Evolutionary conservation across 2,113 vertebrate genomes (phyloP).

Genomic region (Podilymbus podiceps): DNA sequence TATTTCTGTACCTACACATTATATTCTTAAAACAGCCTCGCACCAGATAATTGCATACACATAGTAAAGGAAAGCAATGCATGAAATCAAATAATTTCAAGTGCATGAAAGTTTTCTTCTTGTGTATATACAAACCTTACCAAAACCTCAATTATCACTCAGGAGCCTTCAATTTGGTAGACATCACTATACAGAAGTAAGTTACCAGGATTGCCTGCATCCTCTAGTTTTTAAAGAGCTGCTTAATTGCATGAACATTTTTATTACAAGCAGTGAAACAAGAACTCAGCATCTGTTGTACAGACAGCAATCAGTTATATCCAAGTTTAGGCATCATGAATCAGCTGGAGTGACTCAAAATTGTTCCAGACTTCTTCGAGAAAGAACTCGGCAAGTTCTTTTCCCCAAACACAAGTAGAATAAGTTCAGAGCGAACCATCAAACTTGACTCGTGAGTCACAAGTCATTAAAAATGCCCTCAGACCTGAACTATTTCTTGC

Average conservation of each 20-base stretch:
- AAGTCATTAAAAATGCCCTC: neutral
- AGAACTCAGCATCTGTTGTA: neutral
- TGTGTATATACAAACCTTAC: neutral
- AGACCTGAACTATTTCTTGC: neutral
- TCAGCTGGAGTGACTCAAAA: conserved; percentile 39
- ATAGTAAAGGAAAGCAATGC: neutral
- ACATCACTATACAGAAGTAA: neutral
- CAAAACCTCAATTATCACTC: neutral
- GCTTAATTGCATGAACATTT: neutral
- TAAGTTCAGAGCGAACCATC: neutral
- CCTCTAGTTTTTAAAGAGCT: neutral
- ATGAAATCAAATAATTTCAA: fast-evolving
- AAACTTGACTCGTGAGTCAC: neutral
- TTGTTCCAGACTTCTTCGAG: neutral
- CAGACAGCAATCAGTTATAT: neutral
- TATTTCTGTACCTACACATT: fast-evolving
- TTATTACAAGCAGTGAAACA: neutral
- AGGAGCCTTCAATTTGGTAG: too few species aligned
- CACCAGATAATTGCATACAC: neutral
- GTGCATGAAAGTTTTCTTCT: fast-evolving
- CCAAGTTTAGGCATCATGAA: neutral
- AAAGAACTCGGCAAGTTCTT: neutral
- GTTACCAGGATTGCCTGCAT: neutral
- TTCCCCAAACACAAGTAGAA: neutral
- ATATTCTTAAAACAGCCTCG: neutral